Conservation (phyloP, 2,113 vertebrate genomes). For the Sceloporus undulatus region DNA sequence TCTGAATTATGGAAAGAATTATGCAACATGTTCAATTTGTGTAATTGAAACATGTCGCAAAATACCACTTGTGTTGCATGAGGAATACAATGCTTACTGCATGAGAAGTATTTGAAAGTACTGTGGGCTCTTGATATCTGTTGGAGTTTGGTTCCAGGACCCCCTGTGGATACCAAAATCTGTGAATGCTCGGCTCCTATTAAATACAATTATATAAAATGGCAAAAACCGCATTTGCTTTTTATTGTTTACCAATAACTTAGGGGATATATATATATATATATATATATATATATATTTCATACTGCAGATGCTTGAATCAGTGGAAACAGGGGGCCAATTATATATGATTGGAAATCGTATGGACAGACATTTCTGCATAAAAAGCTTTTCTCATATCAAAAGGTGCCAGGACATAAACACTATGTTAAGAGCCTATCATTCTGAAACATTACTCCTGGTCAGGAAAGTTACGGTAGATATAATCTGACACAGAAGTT, state of each 20-base stretch:
- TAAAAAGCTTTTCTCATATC: not conserved
- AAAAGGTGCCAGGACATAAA: not conserved
- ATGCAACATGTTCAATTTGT: not conserved
- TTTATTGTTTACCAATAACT: not conserved
- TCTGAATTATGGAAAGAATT: not conserved
- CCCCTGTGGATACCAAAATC: no score
- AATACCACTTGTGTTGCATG: not conserved
- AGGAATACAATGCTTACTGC: not conserved
- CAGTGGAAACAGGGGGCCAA: no score
- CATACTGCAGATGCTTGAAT: no score
- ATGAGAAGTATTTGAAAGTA: not conserved
- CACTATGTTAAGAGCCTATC: fast-evolving
- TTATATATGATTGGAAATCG: no score
- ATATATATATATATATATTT: no score
- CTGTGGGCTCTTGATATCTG: no score
- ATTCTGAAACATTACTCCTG: not conserved
- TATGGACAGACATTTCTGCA: not conserved
- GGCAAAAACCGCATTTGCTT: no score
- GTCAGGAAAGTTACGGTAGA: not conserved
- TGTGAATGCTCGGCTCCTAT: no score
- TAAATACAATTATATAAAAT: no score
- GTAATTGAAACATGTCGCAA: not conserved
- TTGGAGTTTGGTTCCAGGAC: no score
- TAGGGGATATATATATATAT: no score
- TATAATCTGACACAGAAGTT: not conserved